Base-by-base conservation (phyloP, 2,113 vertebrate genomes). In the Lepus timidus region DNA sequence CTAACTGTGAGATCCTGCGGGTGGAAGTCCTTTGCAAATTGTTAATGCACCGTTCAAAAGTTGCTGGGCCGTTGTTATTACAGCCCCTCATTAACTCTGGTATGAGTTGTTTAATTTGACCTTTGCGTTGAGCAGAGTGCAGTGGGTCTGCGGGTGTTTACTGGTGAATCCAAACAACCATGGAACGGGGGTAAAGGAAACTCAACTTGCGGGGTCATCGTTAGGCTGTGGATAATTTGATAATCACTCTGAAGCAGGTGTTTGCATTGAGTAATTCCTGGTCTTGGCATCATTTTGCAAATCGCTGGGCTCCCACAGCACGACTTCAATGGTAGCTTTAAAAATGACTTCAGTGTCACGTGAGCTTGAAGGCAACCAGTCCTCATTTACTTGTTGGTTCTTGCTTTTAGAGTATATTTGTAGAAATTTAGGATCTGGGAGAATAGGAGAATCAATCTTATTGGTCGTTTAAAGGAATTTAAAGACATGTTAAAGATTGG, bases 191-290 rank as follows among this genome's bases (percentile, higher is more conserved):
- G 68, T 9, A 10, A 55, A 70, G 75, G 14, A 51, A 80, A 88
- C 70, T 88, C 87, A 88, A 27, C 58, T 74, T 61, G 20, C 68
- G 85, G 78, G 93, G 92, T 94, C 96, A 70, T 27, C 83, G 85
- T 88, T 76, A 88, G 22, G 25, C 95, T 93, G 95, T 94, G 93
- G 74, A 95, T 96, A 97, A 97, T 94, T 96, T 64, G 83, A 75
- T 96, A 89, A 97, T 92, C 93, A 75, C 92, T 29, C 85, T 4
- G 2, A 36, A 95, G 96, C 92, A 96, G 96, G 96, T 97, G 97
- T 91, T 90, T 88, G 96, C 74, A 93, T 80, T 93, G 93, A 92
- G 90, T 90, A 61, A 94, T 92, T 89, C 85, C 51, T 70, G 8
- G 6, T 67, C 65, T 52, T 75, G 90, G 92, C 89, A 8, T 87